These are phyloP conservation scores for Motacilla alba DNA, from an alignment of 2,113 vertebrate genomes.

Conservation along the genomic window DNA sequence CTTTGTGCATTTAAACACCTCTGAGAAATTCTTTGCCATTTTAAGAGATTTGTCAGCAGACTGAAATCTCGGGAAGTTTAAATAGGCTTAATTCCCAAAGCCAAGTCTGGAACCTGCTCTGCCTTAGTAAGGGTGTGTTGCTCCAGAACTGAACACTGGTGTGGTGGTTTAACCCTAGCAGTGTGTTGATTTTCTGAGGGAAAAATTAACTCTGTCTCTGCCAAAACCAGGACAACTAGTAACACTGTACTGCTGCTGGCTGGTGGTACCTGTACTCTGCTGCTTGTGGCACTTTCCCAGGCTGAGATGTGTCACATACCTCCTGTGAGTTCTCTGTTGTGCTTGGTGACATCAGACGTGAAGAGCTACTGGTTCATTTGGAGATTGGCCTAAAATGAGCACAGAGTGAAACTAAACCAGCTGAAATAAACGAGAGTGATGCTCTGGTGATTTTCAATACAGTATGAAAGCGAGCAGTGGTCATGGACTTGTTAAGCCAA, in stretches of 20 bases:
- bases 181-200: neutral
- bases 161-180: neutral
- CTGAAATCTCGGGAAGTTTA: neutral
- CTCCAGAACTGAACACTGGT: neutral
- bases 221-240: neutral
- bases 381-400: neutral
- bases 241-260: neutral
- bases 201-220: neutral
- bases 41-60: neutral
- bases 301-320: neutral
- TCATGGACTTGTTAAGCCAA: neutral
- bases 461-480: fast-evolving
- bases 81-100: neutral
- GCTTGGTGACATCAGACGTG: neutral
- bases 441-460: neutral
- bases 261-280: neutral
- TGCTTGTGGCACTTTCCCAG: neutral
- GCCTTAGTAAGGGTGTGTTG: neutral
- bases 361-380: neutral
- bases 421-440: neutral
- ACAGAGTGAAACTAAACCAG: neutral
- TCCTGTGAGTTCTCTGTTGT: neutral
- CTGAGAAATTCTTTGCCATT: neutral
- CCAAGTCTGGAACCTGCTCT: neutral
- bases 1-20: neutral